A percentile compares a stretch with the other conserved stretches of the same genome.
phyloP scores from a whole-genome alignment of 2,113 vertebrate species.

The Stigmatopora nigra region DNA sequence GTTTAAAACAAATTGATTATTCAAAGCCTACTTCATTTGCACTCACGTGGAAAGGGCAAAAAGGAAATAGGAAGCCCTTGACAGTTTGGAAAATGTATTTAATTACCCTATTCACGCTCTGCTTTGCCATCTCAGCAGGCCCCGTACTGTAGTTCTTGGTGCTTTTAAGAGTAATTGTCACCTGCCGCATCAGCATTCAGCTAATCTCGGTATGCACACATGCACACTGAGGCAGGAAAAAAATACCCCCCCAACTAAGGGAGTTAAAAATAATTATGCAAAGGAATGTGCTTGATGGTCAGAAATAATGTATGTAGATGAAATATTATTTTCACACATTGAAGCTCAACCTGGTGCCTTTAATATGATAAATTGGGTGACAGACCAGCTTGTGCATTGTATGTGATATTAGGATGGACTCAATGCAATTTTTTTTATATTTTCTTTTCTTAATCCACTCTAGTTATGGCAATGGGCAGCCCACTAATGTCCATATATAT shows the following conservation, averaged over 20 bases:
- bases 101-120: conserved; percentile 62
- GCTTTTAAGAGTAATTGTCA: conserved; percentile 59
- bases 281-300: not conserved
- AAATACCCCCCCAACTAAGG: conserved; percentile 13
- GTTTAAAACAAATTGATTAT: conserved; percentile 60
- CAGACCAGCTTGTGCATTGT: no score
- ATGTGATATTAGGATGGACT: no score
- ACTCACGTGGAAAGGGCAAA: conserved; percentile 59
- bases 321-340: not conserved
- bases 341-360: not conserved
- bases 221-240: conserved; percentile 14
- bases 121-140: conserved; percentile 51
- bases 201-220: conserved; percentile 42
- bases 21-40: conserved; percentile 62
- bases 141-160: conserved; percentile 49
- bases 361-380: not conserved
- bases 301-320: not conserved
- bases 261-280: conserved; percentile 1
- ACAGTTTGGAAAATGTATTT: conserved; percentile 55
- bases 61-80: conserved; percentile 54
- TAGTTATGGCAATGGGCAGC: no score
- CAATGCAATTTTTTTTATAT: no score
- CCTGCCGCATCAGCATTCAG: conserved; percentile 56
- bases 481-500: no score
- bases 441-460: no score